A percentile compares a stretch with the other conserved stretches of the same genome.
phyloP scores from a whole-genome alignment of 2,797 vertebrate species.

The Sebastes miniatus region DNA sequence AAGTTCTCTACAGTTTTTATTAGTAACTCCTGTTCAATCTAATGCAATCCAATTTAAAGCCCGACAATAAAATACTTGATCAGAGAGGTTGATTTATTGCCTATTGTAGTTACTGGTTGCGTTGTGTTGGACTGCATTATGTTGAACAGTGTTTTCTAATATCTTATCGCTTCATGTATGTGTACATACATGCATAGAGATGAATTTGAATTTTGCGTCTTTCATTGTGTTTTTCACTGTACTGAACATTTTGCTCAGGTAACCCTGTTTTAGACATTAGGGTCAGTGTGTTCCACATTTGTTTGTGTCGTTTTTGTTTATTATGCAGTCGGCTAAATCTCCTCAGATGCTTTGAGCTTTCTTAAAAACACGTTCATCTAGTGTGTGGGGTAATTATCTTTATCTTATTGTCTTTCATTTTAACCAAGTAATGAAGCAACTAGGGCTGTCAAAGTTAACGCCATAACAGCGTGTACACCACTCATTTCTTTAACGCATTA shows the following conservation, averaged over 20 bases:
- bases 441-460: no score
- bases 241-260: constrained; percentile 64
- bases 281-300: background rate
- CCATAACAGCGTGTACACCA: no score
- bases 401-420: background rate
- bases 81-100: background rate
- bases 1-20: constrained; percentile 2
- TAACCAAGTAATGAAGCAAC: constrained; percentile 1
- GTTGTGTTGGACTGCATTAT: constrained; percentile 32
- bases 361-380: background rate
- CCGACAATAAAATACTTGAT: background rate
- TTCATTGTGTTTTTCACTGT: constrained; percentile 13
- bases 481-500: no score
- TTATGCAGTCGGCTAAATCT: background rate
- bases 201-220: constrained; percentile 7
- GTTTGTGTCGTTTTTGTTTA: constrained; percentile 7
- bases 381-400: background rate
- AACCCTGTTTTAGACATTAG: constrained; percentile 28
- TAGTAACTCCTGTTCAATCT: background rate
- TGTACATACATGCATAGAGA: background rate
- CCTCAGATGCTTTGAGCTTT: constrained; percentile 3
- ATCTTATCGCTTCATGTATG: background rate
- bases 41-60: constrained; percentile 3
- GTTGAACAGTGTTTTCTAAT: constrained; percentile 3
- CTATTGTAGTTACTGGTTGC: background rate